A percentile compares a stretch with the other conserved stretches of the same genome.
phyloP scores from a whole-genome alignment of 2,888 invertebrate genomes.

The Drosophila bunnanda region DNA sequence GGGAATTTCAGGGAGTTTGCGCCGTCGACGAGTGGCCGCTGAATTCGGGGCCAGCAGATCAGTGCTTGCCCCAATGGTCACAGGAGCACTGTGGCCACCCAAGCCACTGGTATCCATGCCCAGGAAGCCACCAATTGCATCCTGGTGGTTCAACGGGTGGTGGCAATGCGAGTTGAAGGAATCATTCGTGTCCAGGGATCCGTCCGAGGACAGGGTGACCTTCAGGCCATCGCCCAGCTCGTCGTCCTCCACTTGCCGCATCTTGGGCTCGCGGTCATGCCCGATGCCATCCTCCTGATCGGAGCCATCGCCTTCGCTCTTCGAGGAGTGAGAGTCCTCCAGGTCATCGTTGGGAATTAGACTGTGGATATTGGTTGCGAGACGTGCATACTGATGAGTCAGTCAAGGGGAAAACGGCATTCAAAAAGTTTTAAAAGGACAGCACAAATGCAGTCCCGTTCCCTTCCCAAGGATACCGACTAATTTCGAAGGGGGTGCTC shows the following conservation, averaged over 20 bases:
- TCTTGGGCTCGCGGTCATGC: constrained; percentile 56
- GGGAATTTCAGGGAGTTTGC: constrained; percentile 95
- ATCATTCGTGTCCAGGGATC: constrained; percentile 80
- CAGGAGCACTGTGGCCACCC: constrained; percentile 31
- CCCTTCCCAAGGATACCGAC: constrained; percentile 20
- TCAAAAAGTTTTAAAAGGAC: background rate
- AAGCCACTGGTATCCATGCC: constrained; percentile 63
- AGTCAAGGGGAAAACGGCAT: background rate
- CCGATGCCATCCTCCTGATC: constrained; percentile 87
- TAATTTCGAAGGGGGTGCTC: constrained; percentile 23
- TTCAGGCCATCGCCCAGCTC: constrained; percentile 85
- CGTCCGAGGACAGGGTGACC: constrained; percentile 81
- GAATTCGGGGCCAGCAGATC: constrained; percentile 66
- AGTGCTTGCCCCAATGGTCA: constrained; percentile 58
- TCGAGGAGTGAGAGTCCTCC: constrained; percentile 92
- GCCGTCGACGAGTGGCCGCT: constrained; percentile 87
- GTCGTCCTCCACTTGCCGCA: constrained; percentile 84
- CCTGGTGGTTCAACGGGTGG: constrained; percentile 82
- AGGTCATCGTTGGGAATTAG: constrained; percentile 93
- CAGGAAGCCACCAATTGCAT: constrained; percentile 80
- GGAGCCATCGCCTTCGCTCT: constrained; percentile 89
- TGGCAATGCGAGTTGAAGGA: constrained; percentile 82
- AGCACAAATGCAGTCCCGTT: background rate
- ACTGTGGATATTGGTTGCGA: constrained; percentile 84
- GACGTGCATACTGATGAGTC: background rate